Conservation (phyloP, 1,140 invertebrate genomes). For the Nephila pilipes region DNA sequence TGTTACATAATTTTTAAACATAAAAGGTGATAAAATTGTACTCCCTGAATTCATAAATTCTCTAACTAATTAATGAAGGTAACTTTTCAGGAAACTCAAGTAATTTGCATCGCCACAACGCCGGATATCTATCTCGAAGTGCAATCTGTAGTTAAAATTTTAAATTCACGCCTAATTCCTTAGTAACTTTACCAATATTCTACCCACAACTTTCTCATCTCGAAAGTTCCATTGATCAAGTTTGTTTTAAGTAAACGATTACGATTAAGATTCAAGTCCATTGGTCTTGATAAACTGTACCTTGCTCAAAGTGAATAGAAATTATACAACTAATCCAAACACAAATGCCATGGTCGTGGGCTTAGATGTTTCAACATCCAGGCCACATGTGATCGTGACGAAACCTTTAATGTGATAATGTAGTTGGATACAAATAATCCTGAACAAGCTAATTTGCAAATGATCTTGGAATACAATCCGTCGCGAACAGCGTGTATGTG, state of each 20-base stretch:
- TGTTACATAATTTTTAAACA: too few species aligned
- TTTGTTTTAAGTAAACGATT: slow-evolving; percentile 23
- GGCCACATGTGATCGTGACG: slow-evolving; percentile 24
- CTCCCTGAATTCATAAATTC: too few species aligned
- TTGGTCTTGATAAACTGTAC: not conserved
- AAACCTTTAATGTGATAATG: slow-evolving; percentile 44
- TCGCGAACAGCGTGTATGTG: not conserved
- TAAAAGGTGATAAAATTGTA: too few species aligned
- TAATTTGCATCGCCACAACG: not conserved
- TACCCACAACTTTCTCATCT: slow-evolving; percentile 19
- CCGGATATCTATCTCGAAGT: not conserved
- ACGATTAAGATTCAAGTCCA: slow-evolving; percentile 36
- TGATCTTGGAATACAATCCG: slow-evolving; percentile 4
- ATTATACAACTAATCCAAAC: slow-evolving; percentile 39
- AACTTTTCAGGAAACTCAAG: not conserved
- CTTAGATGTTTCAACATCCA: slow-evolving; percentile 12
- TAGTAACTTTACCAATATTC: not conserved
- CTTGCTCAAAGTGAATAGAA: slow-evolving; percentile 17
- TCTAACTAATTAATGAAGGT: too few species aligned
- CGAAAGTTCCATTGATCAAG: slow-evolving; percentile 40
- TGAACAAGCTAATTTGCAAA: slow-evolving; percentile 41
- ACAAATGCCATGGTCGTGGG: slow-evolving; percentile 2
- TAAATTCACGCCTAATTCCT: not conserved
- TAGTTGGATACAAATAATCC: slow-evolving; percentile 33
- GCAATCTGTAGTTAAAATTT: not conserved